Conservation (phyloP, 1,140 invertebrate species). For the Platorchestia sp. region DNA sequence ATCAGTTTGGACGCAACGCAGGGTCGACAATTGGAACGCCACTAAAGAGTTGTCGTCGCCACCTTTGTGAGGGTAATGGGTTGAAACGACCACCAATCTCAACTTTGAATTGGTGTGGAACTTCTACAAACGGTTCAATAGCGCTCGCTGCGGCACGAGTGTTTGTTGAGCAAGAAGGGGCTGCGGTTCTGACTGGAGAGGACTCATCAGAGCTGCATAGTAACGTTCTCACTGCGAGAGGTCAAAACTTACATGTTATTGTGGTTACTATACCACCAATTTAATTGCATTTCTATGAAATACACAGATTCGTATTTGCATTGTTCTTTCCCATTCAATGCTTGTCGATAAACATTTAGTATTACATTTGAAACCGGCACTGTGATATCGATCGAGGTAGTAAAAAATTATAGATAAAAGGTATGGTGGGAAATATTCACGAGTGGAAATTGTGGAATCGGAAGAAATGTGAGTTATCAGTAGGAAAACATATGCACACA, state of each 20-base stretch:
- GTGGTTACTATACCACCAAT: neutral
- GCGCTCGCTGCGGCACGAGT: neutral
- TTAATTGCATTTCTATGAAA: neutral
- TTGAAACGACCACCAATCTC: conserved; percentile 36
- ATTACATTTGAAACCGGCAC: neutral
- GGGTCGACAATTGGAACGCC: neutral
- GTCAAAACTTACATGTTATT: no score
- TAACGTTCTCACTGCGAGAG: neutral
- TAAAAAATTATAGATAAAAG: neutral
- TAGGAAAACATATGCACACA: no score
- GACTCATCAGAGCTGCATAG: neutral
- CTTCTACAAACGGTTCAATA: conserved; percentile 40
- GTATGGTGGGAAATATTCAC: neutral
- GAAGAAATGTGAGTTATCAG: neutral
- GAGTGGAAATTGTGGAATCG: neutral
- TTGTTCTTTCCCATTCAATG: neutral
- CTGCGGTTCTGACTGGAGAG: neutral
- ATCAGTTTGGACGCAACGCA: neutral
- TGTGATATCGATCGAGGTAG: neutral
- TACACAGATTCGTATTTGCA: neutral
- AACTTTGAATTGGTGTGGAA: conserved; percentile 43
- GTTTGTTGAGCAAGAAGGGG: neutral
- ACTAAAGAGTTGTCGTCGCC: conserved; percentile 34
- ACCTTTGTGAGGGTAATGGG: conserved; percentile 38
- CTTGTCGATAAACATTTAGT: neutral